Percentiles rank a stretch among this genome's conserved stretches.
These are phyloP conservation scores for Meles meles DNA, from an alignment of 2,113 vertebrate genomes.

Conservation along the genomic window DNA sequence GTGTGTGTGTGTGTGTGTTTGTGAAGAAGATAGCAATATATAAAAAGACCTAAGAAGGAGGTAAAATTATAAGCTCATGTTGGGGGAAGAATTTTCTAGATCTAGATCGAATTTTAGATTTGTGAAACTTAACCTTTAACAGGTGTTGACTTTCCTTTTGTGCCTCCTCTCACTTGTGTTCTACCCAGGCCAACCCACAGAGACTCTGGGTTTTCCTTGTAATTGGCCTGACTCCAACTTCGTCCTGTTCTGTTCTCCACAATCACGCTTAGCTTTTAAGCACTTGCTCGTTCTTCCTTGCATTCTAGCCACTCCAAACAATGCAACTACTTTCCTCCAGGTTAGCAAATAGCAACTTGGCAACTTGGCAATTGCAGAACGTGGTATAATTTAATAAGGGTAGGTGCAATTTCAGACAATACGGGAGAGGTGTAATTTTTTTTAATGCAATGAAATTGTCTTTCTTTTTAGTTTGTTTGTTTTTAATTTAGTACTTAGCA, in stretches of 20 bases:
- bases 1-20: background rate
- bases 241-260: too few relatives aligned
- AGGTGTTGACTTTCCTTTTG: background rate
- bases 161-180: background rate
- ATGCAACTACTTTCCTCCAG: background rate
- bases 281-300: background rate
- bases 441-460: background rate
- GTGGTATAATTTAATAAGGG: background rate
- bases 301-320: background rate
- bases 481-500: background rate
- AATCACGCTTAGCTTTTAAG: background rate
- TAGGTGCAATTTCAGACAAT: background rate
- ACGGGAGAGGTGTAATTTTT: background rate
- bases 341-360: background rate
- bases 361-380: background rate
- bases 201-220: rapidly evolving
- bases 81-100: background rate
- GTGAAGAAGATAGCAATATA: background rate
- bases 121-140: background rate
- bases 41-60: background rate
- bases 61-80: background rate
- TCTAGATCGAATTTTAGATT: background rate
- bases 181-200: rapidly evolving
- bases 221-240: background rate
- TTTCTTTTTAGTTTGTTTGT: background rate